Evolutionary conservation across 2,113 vertebrate genomes (phyloP).

Genomic region (Typhlomys cinereus): DNA sequence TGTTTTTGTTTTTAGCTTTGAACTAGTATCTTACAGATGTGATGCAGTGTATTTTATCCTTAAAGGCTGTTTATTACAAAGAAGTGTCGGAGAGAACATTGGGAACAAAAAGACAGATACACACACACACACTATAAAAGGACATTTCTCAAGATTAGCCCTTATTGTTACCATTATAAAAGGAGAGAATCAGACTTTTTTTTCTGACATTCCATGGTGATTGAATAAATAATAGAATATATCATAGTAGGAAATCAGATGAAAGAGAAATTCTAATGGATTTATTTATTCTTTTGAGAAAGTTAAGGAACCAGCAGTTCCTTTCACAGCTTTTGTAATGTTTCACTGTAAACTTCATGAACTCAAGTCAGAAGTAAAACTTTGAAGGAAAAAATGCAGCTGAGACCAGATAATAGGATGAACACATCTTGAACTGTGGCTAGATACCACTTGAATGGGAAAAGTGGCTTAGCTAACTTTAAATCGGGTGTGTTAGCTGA

Average conservation of each 20-base stretch:
- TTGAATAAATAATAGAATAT: conserved; percentile 83
- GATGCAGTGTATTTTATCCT: conserved; percentile 40
- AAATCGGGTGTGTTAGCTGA: conserved; percentile 80
- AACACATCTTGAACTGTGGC: conserved; percentile 74
- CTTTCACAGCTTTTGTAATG: conserved; percentile 81
- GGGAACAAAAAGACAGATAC: conserved; percentile 77
- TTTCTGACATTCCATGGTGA: conserved; percentile 70
- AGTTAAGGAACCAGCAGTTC: conserved; percentile 83
- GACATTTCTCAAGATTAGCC: conserved; percentile 76
- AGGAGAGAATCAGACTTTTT: conserved; percentile 77
- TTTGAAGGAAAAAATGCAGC: conserved; percentile 77
- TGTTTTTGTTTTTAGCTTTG: conserved; percentile 57
- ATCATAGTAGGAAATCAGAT: conserved; percentile 81
- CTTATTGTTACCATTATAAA: conserved; percentile 80
- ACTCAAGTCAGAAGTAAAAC: conserved; percentile 82
- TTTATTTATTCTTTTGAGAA: conserved; percentile 83
- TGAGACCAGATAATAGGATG: conserved; percentile 79
- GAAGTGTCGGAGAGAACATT: conserved; percentile 68
- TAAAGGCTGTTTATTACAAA: conserved; percentile 76
- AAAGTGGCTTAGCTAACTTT: conserved; percentile 81
- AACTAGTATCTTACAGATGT: conserved; percentile 44
- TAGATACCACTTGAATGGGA: conserved; percentile 80
- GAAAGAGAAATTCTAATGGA: conserved; percentile 80
- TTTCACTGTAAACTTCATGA: conserved; percentile 81
- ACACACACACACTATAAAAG: conserved; percentile 76